Conservation (phyloP, 2,113 vertebrate genomes). For the Crotalus helleri region DNA sequence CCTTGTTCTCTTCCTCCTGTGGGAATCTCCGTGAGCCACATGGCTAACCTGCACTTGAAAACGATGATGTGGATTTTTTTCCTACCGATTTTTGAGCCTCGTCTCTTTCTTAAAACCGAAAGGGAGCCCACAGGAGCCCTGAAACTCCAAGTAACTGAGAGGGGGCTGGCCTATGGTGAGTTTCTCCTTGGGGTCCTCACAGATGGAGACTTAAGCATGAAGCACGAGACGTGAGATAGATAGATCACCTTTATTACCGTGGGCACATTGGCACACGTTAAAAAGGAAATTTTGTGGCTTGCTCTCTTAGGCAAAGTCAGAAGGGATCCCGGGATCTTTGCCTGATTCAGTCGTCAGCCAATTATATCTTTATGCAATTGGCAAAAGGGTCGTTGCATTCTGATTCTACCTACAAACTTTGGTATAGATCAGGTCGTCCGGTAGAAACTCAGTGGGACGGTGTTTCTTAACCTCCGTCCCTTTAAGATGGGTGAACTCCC, state of each 20-base stretch:
- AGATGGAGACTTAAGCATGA: neutral
- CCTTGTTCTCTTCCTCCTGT: neutral
- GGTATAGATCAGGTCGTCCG: neutral
- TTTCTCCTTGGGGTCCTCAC: neutral
- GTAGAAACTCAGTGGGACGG: neutral
- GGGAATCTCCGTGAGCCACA: neutral
- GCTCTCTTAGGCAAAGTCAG: neutral
- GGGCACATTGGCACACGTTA: too few species aligned
- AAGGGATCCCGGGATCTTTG: neutral
- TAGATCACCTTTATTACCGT: too few species aligned
- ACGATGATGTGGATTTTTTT: neutral
- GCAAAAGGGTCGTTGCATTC: neutral
- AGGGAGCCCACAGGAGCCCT: conserved; percentile 58
- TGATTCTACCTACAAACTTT: neutral
- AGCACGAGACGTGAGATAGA: too few species aligned
- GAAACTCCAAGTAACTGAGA: conserved; percentile 60
- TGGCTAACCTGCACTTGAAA: neutral
- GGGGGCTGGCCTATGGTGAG: conserved; percentile 74
- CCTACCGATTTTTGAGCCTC: conserved; percentile 1
- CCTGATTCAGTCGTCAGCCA: neutral
- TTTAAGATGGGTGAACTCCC: too few species aligned
- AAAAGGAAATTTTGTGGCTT: too few species aligned
- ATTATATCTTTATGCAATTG: neutral
- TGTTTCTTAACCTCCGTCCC: too few species aligned
- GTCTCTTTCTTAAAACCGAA: too few species aligned